Evolutionary conservation across 1,140 invertebrate species (phyloP).

Genomic region (Bombus waltoni): DNA sequence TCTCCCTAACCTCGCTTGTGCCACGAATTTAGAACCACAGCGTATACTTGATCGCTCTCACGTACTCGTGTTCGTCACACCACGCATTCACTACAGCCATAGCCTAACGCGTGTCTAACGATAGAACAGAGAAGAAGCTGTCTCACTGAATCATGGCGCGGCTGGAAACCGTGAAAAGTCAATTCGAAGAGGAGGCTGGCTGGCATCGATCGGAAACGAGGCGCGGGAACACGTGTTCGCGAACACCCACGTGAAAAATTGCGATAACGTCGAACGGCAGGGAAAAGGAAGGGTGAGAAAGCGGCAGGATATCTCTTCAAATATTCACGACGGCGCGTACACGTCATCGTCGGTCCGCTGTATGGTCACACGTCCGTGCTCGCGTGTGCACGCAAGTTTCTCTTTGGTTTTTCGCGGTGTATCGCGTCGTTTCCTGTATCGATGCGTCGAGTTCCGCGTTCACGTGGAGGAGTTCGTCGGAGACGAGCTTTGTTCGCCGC

Average conservation of each 20-base stretch:
- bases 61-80: neutral
- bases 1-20: neutral
- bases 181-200: neutral
- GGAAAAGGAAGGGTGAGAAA: constrained; percentile 38
- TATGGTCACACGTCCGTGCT: neutral
- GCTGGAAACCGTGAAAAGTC: neutral
- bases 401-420: constrained; percentile 49
- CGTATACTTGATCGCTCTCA: too few species aligned
- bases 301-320: constrained; percentile 51
- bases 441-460: constrained; percentile 57
- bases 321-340: constrained; percentile 51
- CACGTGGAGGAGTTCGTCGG: constrained; percentile 57
- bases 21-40: neutral
- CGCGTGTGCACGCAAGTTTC: constrained; percentile 47
- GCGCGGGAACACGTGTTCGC: constrained; percentile 25
- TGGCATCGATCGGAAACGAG: constrained; percentile 37
- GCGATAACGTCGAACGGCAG: constrained; percentile 1
- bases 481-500: constrained; percentile 59
- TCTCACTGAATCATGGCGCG: neutral
- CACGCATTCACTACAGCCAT: neutral
- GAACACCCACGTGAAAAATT: constrained; percentile 35
- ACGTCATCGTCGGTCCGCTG: constrained; percentile 18
- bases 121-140: neutral
- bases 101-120: constrained; percentile 7
- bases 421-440: constrained; percentile 66